These are phyloP conservation scores for Agelas oroides DNA, from an alignment of 37 sponge, comb jelly and placozoan genomes.

Conservation along the genomic window DNA sequence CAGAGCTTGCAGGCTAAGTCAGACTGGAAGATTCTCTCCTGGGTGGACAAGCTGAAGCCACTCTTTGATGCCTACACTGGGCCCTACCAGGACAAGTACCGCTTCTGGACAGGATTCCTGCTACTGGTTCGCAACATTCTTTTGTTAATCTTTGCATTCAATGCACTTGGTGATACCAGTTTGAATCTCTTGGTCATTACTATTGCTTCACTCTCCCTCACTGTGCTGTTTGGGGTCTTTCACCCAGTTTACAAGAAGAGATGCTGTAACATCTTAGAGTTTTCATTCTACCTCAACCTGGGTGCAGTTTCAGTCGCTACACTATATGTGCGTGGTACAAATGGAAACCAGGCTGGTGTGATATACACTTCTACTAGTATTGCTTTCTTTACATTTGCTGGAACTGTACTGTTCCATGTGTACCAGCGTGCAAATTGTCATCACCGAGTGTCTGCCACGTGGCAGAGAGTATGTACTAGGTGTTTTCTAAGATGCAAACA, in stretches of 20 bases:
- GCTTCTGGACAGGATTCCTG: conserved; percentile 47
- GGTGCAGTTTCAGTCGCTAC: background rate
- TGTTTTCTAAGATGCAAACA: no score
- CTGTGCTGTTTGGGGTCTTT: background rate
- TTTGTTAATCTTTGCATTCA: conserved; percentile 11
- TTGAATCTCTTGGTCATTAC: background rate
- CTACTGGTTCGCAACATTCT: background rate
- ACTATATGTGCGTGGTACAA: no score
- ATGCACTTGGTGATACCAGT: no score
- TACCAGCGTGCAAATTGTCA: no score
- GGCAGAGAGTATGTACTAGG: no score
- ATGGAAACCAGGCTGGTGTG: no score
- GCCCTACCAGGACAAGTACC: background rate
- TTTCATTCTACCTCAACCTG: background rate
- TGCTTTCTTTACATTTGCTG: no score
- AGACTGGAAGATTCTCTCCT: no score
- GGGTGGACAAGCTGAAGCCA: background rate
- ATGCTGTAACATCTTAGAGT: background rate
- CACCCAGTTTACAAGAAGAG: background rate
- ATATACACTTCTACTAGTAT: no score
- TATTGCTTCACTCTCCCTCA: background rate
- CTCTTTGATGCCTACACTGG: background rate
- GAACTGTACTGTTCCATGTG: no score
- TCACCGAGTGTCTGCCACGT: no score
- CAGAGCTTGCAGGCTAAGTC: background rate